Evolutionary conservation across 2,113 vertebrate species (phyloP).

Genomic region (Coryphaenoides rupestris): DNA sequence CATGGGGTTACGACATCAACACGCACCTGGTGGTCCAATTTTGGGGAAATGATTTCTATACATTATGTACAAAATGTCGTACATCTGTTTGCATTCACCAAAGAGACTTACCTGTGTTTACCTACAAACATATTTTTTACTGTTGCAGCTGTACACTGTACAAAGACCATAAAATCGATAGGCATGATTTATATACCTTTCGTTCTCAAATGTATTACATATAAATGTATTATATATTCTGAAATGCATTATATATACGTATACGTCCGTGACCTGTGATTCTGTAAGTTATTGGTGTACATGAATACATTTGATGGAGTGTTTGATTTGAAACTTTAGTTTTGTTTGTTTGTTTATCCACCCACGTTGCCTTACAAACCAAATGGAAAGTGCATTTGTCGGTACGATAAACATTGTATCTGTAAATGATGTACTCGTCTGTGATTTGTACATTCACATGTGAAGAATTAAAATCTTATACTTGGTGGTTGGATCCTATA

Average conservation of each 20-base stretch:
- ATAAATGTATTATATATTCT: conserved; percentile 16
- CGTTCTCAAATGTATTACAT: no score
- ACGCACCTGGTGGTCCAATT: no score
- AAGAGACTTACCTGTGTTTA: neutral
- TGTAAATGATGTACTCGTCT: conserved; percentile 37
- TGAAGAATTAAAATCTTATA: conserved; percentile 32
- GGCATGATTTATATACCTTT: no score
- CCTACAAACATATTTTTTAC: neutral
- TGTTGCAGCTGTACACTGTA: neutral
- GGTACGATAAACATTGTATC: conserved; percentile 33
- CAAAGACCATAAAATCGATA: neutral
- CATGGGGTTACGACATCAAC: no score
- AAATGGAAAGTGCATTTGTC: conserved; percentile 24
- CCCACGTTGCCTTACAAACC: conserved; percentile 63
- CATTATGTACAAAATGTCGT: no score
- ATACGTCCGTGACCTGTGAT: conserved; percentile 29
- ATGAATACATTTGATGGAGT: conserved; percentile 15
- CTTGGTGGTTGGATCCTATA: no score
- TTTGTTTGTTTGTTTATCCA: conserved; percentile 29
- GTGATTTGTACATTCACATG: conserved; percentile 35
- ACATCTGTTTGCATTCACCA: neutral
- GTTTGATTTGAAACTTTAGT: conserved; percentile 7
- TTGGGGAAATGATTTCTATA: no score
- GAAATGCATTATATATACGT: no score
- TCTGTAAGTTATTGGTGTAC: conserved; percentile 23